Evolutionary conservation across 2,888 invertebrate genomes (phyloP), one percentile per base, ranked within the genome.

Genomic region (Platycheirus albimanus): DNA sequence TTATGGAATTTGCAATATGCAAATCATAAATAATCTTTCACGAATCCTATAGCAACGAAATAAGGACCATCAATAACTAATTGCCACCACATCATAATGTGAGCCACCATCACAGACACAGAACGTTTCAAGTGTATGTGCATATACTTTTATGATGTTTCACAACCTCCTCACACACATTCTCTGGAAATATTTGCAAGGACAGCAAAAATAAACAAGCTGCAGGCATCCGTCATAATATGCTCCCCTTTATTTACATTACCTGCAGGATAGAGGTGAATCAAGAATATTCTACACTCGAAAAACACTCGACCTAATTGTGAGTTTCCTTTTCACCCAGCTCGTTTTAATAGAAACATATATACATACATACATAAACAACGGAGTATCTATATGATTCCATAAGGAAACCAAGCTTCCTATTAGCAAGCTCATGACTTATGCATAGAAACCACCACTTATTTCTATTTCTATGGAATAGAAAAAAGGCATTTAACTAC

Each of bases 291-390:
- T 45, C 72, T 63, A 49, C 64, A 69, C 69, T 78, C 67, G 51
- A 78, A 83, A 64, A 71, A 54, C 83, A 72, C 72, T 83, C 78
- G 83, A 83, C 83, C 78, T 66, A 78, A 83, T 77, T 81, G 66
- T 56, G 77, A 49, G 47, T 72, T 81, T 77, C 81, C 72, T 76
- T 70, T 76, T 76, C 76, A 61, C 61, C 70, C 72, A 63, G 67
- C 63, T 33, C 30, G 5, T 33, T 33, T 2, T 33, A 33, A n/a
- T 8, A 4, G 30, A 24, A 24, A 24, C 24, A 24, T n/a, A 6
- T 6, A 24, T 24, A 24, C 6, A 24, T 24, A 24, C 24, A 24
- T 24, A 24, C 24, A 4, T 6, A 6, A 33, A 64, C 52, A 15
- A 63, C 66, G 47, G 54, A 15, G 49, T 56, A 52, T 58, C 66